Evolutionary conservation across 2,797 vertebrate genomes (phyloP).

Genomic region (Tapera naevia): DNA sequence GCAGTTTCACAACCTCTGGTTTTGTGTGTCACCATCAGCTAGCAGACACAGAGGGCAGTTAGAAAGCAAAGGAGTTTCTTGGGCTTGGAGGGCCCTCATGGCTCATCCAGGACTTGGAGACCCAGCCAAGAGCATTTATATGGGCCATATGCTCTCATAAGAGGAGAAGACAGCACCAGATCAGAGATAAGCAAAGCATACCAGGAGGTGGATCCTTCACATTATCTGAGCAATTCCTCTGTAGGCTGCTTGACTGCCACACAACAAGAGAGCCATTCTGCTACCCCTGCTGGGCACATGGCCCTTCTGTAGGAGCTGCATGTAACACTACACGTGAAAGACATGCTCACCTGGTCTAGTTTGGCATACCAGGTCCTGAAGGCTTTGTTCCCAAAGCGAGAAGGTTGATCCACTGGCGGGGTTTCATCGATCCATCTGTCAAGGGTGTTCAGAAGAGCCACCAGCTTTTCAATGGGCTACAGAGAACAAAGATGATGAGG

Average conservation of each 20-base stretch:
- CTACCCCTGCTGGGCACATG: neutral
- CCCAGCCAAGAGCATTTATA: neutral
- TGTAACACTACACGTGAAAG: neutral
- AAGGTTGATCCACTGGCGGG: constrained; percentile 92
- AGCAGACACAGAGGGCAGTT: neutral
- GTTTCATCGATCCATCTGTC: constrained; percentile 96
- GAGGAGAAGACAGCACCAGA: neutral
- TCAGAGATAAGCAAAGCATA: neutral
- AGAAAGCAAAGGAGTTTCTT: neutral
- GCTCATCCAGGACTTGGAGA: neutral
- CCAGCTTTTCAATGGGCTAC: constrained; percentile 89
- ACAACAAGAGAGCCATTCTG: neutral
- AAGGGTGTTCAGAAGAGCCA: constrained; percentile 86
- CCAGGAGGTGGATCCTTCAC: neutral
- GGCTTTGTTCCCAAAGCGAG: constrained; percentile 97
- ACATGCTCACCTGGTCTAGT: constrained; percentile 85
- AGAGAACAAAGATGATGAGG: neutral
- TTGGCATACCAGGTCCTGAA: constrained; percentile 93
- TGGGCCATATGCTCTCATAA: neutral
- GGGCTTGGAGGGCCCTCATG: neutral
- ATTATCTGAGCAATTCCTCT: neutral
- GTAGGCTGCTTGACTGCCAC: neutral
- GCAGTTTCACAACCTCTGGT: neutral
- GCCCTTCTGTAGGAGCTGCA: neutral
- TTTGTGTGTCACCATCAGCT: neutral